Percentiles rank a stretch among this genome's conserved stretches.
These are phyloP conservation scores for Clupea harengus DNA, from an alignment of 2,113 vertebrate genomes.

Conservation along the genomic window DNA sequence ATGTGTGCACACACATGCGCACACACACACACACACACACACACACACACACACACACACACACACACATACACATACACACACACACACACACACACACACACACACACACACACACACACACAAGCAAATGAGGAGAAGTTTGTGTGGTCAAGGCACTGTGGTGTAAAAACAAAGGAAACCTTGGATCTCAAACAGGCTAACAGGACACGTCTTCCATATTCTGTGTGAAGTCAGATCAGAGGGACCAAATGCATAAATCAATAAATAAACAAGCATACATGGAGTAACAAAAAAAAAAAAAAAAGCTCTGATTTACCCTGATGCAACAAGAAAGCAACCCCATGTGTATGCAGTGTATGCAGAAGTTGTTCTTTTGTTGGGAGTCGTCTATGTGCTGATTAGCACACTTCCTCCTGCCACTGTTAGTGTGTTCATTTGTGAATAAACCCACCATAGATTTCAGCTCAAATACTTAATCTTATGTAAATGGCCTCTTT, in stretches of 20 bases:
- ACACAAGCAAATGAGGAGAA: constrained; percentile 6
- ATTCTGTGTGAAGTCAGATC: constrained; percentile 75
- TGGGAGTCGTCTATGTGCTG: constrained; percentile 55
- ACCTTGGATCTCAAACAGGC: constrained; percentile 42
- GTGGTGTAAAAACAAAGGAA: constrained; percentile 36
- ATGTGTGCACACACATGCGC: too few species aligned
- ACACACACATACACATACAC: too few species aligned
- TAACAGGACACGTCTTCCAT: constrained; percentile 57
- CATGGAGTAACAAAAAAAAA: too few species aligned
- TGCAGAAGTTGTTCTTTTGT: constrained; percentile 50
- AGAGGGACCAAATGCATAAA: constrained; percentile 67
- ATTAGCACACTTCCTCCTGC: constrained; percentile 57
- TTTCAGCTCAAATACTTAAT: background rate
- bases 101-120: constrained; percentile 19
- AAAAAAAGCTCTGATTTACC: constrained; percentile 58
- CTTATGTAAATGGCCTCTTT: background rate
- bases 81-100: constrained; percentile 33
- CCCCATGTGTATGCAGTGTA: constrained; percentile 35
- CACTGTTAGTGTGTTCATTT: background rate
- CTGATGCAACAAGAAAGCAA: constrained; percentile 79
- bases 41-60: constrained; percentile 19
- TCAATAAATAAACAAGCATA: constrained; percentile 71
- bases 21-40: background rate
- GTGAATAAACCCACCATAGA: background rate
- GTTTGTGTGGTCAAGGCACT: constrained; percentile 31